A percentile compares a stretch with the other conserved stretches of the same genome.
phyloP scores from a whole-genome alignment of 2,888 invertebrate species.

The Andrena bucephala region DNA sequence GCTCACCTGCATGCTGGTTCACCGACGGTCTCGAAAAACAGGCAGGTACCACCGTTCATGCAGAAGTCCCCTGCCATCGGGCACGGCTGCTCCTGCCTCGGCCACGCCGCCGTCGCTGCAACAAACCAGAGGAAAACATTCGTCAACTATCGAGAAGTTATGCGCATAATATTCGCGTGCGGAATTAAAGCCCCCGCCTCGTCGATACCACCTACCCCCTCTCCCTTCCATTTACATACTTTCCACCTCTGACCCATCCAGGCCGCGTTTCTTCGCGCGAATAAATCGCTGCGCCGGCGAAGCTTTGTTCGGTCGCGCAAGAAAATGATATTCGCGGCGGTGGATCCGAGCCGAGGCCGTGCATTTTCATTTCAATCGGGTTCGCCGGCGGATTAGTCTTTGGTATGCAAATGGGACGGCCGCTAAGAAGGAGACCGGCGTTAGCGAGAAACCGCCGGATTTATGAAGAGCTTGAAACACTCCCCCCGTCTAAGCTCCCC shows the following conservation, averaged over 20 bases:
- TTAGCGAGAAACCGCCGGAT: constrained; percentile 61
- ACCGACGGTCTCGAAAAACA: constrained; percentile 91
- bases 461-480: constrained; percentile 75
- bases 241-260: neutral
- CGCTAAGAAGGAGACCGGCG: constrained; percentile 37
- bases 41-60: constrained; percentile 95
- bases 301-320: constrained; percentile 34
- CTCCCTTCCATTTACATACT: neutral
- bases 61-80: constrained; percentile 91
- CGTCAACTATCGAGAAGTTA: constrained; percentile 2
- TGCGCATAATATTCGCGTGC: constrained; percentile 13
- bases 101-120: constrained; percentile 86
- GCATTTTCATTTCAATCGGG: constrained; percentile 80
- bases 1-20: constrained; percentile 94
- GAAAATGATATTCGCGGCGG: constrained; percentile 60
- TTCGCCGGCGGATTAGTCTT: constrained; percentile 75
- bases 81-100: constrained; percentile 88
- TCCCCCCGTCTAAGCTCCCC: constrained; percentile 23
- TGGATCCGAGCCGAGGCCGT: constrained; percentile 48
- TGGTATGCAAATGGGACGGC: constrained; percentile 75
- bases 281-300: constrained; percentile 29
- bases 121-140: constrained; percentile 70
- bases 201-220: neutral
- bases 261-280: constrained; percentile 18
- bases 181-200: constrained; percentile 1